Evolutionary conservation across 1,140 invertebrate species (phyloP).

Genomic region (Philotrypesis tridentata): DNA sequence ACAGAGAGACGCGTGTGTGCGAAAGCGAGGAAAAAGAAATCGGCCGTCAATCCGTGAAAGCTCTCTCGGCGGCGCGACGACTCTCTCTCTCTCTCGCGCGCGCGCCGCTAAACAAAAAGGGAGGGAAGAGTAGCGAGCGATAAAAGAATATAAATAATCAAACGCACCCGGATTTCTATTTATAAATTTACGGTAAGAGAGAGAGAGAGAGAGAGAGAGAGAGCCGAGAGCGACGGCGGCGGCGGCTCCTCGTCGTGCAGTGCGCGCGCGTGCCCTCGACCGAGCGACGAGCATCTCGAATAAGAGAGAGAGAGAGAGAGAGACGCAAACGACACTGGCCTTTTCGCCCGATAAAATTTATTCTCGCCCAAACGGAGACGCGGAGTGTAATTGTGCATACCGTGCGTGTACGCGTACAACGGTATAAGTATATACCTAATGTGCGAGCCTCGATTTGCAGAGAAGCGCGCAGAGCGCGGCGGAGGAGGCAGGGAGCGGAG

Average conservation of each 20-base stretch:
- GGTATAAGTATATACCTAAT: no score
- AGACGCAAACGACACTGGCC: neutral
- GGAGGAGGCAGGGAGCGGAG: neutral
- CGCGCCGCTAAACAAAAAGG: slow-evolving; percentile 17
- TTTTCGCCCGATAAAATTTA: neutral
- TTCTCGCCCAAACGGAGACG: neutral
- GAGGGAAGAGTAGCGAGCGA: slow-evolving; percentile 34
- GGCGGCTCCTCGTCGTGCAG: neutral
- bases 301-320: slow-evolving; percentile 19
- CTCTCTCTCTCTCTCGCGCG: no score
- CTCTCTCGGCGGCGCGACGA: neutral
- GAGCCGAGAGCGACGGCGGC: slow-evolving; percentile 5
- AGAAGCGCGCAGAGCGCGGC: neutral
- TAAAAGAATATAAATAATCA: slow-evolving; percentile 66
- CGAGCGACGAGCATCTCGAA: slow-evolving; percentile 2
- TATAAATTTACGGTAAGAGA: slow-evolving; percentile 56
- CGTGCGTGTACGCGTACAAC: no score
- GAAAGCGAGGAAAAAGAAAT: neutral
- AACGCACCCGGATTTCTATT: slow-evolving; percentile 68
- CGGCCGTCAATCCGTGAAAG: neutral
- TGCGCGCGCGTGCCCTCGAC: slow-evolving; percentile 16
- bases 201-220: no score
- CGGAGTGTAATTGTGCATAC: no score
- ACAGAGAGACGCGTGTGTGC: no score
- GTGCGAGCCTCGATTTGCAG: no score